Percentiles rank a stretch among this genome's conserved stretches.
Conservation (phyloP, 2,113 vertebrate genomes). For the Atrichornis clamosus region DNA sequence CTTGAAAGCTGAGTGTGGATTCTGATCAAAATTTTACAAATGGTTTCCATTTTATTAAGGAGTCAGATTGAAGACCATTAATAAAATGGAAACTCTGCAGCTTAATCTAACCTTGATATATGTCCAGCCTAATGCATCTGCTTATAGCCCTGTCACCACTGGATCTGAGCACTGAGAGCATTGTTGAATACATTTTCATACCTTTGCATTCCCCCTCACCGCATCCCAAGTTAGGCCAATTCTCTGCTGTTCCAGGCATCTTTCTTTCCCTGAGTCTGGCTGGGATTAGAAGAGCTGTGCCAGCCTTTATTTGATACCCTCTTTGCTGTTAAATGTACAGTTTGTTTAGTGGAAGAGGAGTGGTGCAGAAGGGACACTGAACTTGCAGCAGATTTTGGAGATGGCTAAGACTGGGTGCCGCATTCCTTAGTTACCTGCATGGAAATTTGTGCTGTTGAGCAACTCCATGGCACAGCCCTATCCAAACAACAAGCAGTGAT, state of each 20-base stretch:
- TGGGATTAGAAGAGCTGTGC: background rate
- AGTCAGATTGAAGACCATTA: slow-evolving; percentile 61
- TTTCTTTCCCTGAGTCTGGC: background rate
- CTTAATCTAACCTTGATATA: slow-evolving; percentile 64
- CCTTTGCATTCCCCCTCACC: background rate
- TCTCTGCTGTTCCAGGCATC: background rate
- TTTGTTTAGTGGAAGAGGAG: background rate
- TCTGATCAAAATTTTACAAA: slow-evolving; percentile 63
- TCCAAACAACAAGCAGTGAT: background rate
- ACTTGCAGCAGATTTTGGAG: background rate
- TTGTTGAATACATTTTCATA: slow-evolving; percentile 54
- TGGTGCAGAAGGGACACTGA: background rate
- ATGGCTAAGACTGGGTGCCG: background rate
- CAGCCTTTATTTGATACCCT: background rate
- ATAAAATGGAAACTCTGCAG: slow-evolving; percentile 64
- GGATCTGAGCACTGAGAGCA: slow-evolving; percentile 14
- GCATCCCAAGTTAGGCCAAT: background rate
- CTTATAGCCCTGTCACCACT: slow-evolving; percentile 54
- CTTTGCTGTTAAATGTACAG: background rate
- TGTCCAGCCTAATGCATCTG: slow-evolving; percentile 60
- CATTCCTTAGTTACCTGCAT: background rate
- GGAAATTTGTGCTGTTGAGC: background rate
- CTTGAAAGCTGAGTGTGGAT: slow-evolving; percentile 42
- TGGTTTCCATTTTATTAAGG: slow-evolving; percentile 63
- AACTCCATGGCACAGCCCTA: background rate